Conservation (phyloP, 2,113 vertebrate genomes). For the Pituophis catenifer region DNA sequence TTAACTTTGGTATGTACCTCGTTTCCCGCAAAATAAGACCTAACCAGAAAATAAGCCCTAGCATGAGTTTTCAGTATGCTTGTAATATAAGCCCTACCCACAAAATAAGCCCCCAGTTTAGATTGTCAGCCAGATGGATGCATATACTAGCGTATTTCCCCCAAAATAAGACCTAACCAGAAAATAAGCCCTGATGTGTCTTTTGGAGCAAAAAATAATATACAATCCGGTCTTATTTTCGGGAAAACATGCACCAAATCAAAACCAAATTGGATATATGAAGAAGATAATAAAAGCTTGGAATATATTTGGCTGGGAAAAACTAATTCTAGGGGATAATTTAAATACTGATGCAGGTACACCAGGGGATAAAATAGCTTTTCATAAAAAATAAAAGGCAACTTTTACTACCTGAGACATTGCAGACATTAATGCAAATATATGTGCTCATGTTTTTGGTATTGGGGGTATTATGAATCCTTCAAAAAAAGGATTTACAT, state of each 20-base stretch:
- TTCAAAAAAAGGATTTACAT: neutral
- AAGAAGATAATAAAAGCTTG: neutral
- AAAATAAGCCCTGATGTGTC: too few species aligned
- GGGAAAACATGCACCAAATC: neutral
- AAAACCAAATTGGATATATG: neutral
- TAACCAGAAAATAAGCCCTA: too few species aligned
- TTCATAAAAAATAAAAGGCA: neutral
- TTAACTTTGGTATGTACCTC: neutral
- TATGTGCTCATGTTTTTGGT: neutral
- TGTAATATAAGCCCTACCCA: too few species aligned
- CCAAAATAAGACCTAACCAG: too few species aligned
- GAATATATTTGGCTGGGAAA: neutral
- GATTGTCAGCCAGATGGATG: too few species aligned
- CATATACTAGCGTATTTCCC: too few species aligned
- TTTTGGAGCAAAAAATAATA: too few species aligned
- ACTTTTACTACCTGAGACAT: neutral
- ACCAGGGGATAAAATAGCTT: neutral
- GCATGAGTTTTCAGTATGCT: too few species aligned
- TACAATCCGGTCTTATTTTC: too few species aligned
- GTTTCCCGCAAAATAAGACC: too few species aligned
- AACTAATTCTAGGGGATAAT: neutral
- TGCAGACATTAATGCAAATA: neutral
- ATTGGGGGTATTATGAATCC: neutral
- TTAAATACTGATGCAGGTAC: neutral
- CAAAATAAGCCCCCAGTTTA: too few species aligned